These are phyloP conservation scores for Amphiprion ocellaris DNA, from an alignment of 2,113 vertebrate species.

Conservation along the genomic window DNA sequence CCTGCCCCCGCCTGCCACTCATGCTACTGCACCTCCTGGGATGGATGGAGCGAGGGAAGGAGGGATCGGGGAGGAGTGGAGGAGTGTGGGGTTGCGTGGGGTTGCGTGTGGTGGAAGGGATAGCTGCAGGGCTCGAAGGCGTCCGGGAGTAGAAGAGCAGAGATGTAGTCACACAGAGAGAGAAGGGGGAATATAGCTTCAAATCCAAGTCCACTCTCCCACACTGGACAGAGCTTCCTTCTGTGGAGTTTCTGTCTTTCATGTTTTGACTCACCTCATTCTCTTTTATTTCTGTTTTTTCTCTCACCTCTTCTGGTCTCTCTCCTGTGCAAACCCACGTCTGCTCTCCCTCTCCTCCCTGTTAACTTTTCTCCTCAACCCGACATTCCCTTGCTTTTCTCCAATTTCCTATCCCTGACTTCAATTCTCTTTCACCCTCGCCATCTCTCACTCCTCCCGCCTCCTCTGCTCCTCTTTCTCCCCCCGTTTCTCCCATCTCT, in stretches of 20 bases:
- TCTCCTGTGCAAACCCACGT: slow-evolving; percentile 47
- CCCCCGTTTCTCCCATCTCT: slow-evolving; percentile 23
- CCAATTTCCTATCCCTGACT: slow-evolving; percentile 41
- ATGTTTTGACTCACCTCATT: slow-evolving; percentile 71
- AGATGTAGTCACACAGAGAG: slow-evolving; percentile 66
- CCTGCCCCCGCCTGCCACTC: slow-evolving; percentile 84
- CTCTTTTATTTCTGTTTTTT: slow-evolving; percentile 68
- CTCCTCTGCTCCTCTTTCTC: slow-evolving; percentile 5
- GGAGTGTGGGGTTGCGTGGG: slow-evolving; percentile 68
- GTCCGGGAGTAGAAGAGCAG: slow-evolving; percentile 73
- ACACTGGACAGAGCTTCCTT: slow-evolving; percentile 67
- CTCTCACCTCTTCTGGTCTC: slow-evolving; percentile 41
- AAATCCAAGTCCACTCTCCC: slow-evolving; percentile 77
- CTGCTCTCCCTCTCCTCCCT: slow-evolving; percentile 37
- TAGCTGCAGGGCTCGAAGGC: slow-evolving; percentile 83
- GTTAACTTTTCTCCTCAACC: slow-evolving; percentile 45
- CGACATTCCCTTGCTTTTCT: slow-evolving; percentile 41
- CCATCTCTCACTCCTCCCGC: slow-evolving; percentile 20
- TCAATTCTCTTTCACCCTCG: slow-evolving; percentile 7
- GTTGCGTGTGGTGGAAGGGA: slow-evolving; percentile 81
- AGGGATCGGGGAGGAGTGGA: slow-evolving; percentile 50
- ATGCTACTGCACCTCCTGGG: slow-evolving; percentile 79
- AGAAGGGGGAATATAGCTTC: slow-evolving; percentile 64
- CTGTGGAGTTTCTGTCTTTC: slow-evolving; percentile 53
- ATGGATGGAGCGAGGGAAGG: slow-evolving; percentile 67